Percentiles rank a stretch among this genome's conserved stretches.
phyloP scores from a whole-genome alignment of 2,797 vertebrate species.

The Micrastur ruficollis region DNA sequence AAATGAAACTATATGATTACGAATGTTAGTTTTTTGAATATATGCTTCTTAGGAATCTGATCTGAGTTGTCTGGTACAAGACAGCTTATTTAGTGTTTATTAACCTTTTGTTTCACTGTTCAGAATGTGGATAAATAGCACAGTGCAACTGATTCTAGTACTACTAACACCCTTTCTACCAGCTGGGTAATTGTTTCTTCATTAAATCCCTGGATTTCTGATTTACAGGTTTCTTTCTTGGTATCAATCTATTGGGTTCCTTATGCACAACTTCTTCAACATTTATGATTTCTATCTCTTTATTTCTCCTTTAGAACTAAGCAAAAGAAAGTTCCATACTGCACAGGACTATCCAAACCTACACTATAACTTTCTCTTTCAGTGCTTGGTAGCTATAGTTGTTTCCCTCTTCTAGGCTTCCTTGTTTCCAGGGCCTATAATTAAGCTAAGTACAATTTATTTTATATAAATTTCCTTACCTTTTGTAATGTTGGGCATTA shows the following conservation, averaged over 20 bases:
- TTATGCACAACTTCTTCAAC: not conserved
- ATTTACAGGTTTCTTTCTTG: not conserved
- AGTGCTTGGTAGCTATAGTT: not conserved
- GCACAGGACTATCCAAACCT: not conserved
- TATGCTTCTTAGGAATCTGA: not conserved
- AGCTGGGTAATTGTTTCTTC: not conserved
- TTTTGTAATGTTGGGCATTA: not conserved
- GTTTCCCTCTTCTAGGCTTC: not conserved
- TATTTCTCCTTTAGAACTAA: not conserved
- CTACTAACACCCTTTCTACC: not conserved
- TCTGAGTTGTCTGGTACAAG: not conserved
- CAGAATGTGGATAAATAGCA: not conserved
- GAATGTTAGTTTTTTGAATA: not conserved
- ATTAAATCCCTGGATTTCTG: not conserved
- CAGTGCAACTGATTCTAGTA: not conserved
- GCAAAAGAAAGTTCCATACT: not conserved
- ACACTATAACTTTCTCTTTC: not conserved
- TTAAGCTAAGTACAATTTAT: not conserved
- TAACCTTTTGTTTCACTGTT: not conserved
- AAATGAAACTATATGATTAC: not conserved
- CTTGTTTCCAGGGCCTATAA: accelerated
- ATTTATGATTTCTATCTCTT: not conserved
- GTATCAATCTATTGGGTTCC: not conserved
- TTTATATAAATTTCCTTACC: not conserved
- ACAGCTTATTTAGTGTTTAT: not conserved